phyloP scores from a whole-genome alignment of 2,888 invertebrate genomes.

The Drosophila cyrtoloma region DNA sequence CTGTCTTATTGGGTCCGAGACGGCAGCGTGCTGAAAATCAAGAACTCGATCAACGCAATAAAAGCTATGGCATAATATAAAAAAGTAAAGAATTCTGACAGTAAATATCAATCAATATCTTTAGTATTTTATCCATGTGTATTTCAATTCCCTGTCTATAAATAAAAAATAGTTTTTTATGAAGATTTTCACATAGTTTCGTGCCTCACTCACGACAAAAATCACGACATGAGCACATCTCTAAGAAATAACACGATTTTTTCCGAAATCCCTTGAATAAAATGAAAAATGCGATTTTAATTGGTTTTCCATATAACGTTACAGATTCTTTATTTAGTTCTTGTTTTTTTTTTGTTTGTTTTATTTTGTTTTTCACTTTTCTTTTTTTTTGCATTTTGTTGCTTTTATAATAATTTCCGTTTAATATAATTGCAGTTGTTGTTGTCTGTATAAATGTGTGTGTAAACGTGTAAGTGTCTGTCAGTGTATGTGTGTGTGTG shows the following conservation, averaged over 20 bases:
- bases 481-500: slow-evolving; percentile 40
- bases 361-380: slow-evolving; percentile 50
- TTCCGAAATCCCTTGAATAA: not conserved
- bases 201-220: not conserved
- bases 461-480: slow-evolving; percentile 47
- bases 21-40: not conserved
- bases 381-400: slow-evolving; percentile 61
- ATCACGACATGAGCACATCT: not conserved
- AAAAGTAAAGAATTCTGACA: not conserved
- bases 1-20: not conserved
- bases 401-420: slow-evolving; percentile 72
- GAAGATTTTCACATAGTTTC: not conserved
- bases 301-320: slow-evolving; percentile 84
- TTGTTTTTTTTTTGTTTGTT: slow-evolving; percentile 55
- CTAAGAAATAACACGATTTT: too few relatives aligned
- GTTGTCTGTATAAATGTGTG: slow-evolving; percentile 56
- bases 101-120: not conserved
- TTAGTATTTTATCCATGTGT: not conserved
- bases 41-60: not conserved
- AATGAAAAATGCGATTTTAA: slow-evolving; percentile 30
- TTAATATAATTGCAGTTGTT: slow-evolving; percentile 78
- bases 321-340: slow-evolving; percentile 83
- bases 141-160: not conserved
- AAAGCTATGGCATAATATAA: not conserved
- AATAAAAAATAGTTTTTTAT: not conserved